Evolutionary conservation across 2,113 vertebrate species (phyloP).

Genomic region (Asarcornis scutulata): DNA sequence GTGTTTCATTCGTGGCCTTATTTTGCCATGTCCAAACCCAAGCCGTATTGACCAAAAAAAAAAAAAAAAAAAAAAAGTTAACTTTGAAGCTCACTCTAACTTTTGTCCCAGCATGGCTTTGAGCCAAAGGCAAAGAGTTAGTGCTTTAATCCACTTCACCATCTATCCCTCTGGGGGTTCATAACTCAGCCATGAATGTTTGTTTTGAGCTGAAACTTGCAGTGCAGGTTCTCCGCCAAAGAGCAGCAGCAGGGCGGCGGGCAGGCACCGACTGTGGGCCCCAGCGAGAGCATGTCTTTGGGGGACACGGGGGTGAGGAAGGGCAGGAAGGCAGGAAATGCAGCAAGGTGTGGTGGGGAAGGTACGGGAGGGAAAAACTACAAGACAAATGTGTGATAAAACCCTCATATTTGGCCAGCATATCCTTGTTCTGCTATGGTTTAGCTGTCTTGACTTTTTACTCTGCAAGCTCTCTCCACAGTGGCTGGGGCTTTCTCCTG

Average conservation of each 20-base stretch:
- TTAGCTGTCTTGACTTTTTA: neutral
- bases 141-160: conserved; percentile 44
- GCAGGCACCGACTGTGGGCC: neutral
- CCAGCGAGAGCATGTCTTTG: accelerated
- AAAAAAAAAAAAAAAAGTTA: neutral
- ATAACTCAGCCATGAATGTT: conserved; percentile 65
- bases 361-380: neutral
- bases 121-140: conserved; percentile 44
- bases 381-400: accelerated
- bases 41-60: neutral
- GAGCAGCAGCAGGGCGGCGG: neutral
- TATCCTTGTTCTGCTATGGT: neutral
- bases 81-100: conserved; percentile 1
- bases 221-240: conserved; percentile 54
- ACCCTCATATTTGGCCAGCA: neutral
- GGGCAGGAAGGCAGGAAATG: neutral
- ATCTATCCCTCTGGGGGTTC: conserved; percentile 57
- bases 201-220: conserved; percentile 69
- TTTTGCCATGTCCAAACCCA: neutral
- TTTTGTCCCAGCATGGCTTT: conserved; percentile 6
- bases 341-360: neutral
- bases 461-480: neutral
- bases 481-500: neutral
- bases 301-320: neutral
- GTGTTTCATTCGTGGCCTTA: neutral